Evolutionary conservation across 2,113 vertebrate species (phyloP).

Genomic region (Odocoileus hemionus): DNA sequence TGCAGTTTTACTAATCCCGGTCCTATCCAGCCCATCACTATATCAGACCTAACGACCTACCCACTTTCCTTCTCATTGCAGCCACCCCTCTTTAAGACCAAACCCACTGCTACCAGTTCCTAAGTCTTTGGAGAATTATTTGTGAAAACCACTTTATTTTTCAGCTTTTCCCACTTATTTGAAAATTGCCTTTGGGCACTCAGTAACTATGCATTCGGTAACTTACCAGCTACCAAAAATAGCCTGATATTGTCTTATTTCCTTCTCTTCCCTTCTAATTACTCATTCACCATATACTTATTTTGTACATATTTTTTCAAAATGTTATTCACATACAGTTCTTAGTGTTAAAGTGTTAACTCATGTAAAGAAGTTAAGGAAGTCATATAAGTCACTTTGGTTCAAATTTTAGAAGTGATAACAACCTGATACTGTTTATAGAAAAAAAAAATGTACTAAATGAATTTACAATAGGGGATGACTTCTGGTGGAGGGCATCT

Average conservation of each 20-base stretch:
- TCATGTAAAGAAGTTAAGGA: not conserved
- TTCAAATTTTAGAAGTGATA: not conserved
- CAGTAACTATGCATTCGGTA: not conserved
- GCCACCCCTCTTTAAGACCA: not conserved
- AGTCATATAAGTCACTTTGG: not conserved
- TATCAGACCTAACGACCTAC: not conserved
- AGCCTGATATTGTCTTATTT: not conserved
- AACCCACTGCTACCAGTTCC: not conserved
- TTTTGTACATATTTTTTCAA: not conserved
- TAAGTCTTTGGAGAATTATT: not conserved
- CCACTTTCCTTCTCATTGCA: not conserved
- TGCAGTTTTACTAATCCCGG: not conserved
- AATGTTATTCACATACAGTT: not conserved
- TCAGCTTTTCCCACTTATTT: not conserved
- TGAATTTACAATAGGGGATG: not conserved
- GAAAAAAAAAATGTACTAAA: not conserved
- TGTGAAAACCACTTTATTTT: not conserved
- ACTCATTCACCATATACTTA: not conserved
- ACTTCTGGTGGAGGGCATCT: not conserved
- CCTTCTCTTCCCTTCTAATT: not conserved
- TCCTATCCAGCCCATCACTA: not conserved
- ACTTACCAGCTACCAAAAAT: not conserved
- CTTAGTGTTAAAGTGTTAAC: not conserved
- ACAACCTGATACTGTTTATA: not conserved
- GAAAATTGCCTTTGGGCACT: not conserved